Evolutionary conservation across 2,797 vertebrate species (phyloP).

Genomic region (Otolemur crassicaudatus): DNA sequence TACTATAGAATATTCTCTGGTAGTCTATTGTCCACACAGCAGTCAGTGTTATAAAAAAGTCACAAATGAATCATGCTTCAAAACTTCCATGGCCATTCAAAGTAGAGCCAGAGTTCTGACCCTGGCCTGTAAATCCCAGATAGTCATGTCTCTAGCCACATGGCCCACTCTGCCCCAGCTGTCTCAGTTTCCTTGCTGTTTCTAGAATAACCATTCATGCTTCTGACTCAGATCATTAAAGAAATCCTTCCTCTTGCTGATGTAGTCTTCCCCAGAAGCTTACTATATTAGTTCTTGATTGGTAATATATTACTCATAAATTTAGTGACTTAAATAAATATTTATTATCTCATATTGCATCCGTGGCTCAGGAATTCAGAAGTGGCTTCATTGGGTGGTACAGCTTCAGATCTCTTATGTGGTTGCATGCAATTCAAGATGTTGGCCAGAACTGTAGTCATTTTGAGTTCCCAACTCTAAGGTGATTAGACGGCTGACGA

Average conservation of each 20-base stretch:
- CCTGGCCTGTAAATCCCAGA: background rate
- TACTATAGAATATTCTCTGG: background rate
- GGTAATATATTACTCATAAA: background rate
- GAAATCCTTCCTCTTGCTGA: background rate
- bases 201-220: background rate
- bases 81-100: background rate
- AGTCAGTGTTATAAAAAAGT: background rate
- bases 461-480: background rate
- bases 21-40: background rate
- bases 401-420: background rate
- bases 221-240: background rate
- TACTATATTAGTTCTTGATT: background rate
- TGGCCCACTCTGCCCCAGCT: background rate
- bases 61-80: background rate
- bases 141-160: background rate
- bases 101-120: background rate
- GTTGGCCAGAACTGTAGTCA: fast-evolving
- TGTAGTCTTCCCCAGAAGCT: background rate
- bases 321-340: background rate
- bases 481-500: background rate
- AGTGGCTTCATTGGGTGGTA: background rate
- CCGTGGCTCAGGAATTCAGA: background rate
- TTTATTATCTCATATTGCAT: background rate
- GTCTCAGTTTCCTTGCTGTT: background rate
- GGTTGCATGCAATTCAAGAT: background rate